A percentile compares a stretch with the other conserved stretches of the same genome.
These are phyloP conservation scores for Pseudorectes ferrugineus DNA, from an alignment of 2,113 vertebrate genomes.

Conservation along the genomic window DNA sequence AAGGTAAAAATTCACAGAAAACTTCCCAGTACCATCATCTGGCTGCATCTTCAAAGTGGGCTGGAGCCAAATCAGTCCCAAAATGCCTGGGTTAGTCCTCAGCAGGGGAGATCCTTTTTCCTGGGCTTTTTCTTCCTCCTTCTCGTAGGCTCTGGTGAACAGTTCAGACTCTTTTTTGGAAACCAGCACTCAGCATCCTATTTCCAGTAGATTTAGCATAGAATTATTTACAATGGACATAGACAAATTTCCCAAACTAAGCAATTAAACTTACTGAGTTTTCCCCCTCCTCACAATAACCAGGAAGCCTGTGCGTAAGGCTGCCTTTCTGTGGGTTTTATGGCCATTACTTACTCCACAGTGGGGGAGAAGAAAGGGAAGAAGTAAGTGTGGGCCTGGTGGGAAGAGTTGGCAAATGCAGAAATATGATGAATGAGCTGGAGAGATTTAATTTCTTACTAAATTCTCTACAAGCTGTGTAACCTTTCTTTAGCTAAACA, in stretches of 20 bases:
- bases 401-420: slow-evolving; percentile 62
- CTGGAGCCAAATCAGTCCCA: slow-evolving; percentile 7
- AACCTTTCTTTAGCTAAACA: slow-evolving; percentile 46
- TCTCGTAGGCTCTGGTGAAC: neutral
- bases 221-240: slow-evolving; percentile 31
- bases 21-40: neutral
- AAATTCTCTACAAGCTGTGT: slow-evolving; percentile 61
- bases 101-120: neutral
- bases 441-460: slow-evolving; percentile 64
- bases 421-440: slow-evolving; percentile 63
- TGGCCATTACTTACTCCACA: slow-evolving; percentile 52
- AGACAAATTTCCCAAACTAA: slow-evolving; percentile 39
- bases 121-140: neutral
- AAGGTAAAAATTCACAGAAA: neutral
- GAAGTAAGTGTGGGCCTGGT: slow-evolving; percentile 47
- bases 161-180: neutral
- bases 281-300: slow-evolving; percentile 21
- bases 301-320: neutral
- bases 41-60: slow-evolving; percentile 6
- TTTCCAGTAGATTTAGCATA: slow-evolving; percentile 13
- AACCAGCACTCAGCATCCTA: neutral
- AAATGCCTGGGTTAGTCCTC: slow-evolving; percentile 4
- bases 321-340: slow-evolving; percentile 47
- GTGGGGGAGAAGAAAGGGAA: slow-evolving; percentile 48
- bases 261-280: slow-evolving; percentile 22